Percentiles rank a stretch among this genome's conserved stretches.
These are phyloP conservation scores for Ceratoteleas bidentatus DNA, from an alignment of 1,140 invertebrate species.

Conservation along the genomic window DNA sequence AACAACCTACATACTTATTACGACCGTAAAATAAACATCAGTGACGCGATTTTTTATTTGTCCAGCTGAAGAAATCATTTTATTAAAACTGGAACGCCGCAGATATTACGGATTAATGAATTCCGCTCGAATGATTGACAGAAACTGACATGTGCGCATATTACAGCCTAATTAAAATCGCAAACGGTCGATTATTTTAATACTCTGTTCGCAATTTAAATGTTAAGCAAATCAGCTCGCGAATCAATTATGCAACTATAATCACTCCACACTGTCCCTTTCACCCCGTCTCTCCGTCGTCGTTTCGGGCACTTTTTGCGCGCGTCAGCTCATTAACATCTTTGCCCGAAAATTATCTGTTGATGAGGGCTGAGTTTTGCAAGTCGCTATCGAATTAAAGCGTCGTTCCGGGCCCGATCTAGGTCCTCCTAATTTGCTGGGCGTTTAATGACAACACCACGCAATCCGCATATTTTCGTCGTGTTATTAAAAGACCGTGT, in stretches of 20 bases:
- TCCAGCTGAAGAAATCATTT: too few relatives aligned
- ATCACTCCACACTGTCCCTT: too few relatives aligned
- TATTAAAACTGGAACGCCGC: too few relatives aligned
- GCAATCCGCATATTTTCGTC: conserved; percentile 1
- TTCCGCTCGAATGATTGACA: not conserved
- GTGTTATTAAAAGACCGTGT: conserved; percentile 18
- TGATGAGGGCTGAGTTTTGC: conserved; percentile 32
- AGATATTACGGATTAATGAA: too few relatives aligned
- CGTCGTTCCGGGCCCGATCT: conserved; percentile 9
- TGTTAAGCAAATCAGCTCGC: not conserved
- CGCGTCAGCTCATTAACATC: conserved; percentile 39
- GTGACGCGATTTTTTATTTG: too few relatives aligned
- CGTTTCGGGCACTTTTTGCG: not conserved
- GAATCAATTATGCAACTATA: not conserved
- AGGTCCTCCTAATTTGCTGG: conserved; percentile 10
- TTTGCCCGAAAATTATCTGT: conserved; percentile 30
- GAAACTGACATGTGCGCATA: not conserved
- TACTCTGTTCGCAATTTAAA: not conserved
- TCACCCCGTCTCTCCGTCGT: not conserved
- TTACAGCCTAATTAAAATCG: not conserved
- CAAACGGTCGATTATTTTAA: not conserved
- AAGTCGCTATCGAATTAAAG: conserved; percentile 30
- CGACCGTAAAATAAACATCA: too few relatives aligned
- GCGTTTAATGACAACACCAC: conserved; percentile 1
- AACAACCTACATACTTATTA: too few relatives aligned